Conservation (phyloP, 2,797 vertebrate genomes). For the Chelon auratus region DNA sequence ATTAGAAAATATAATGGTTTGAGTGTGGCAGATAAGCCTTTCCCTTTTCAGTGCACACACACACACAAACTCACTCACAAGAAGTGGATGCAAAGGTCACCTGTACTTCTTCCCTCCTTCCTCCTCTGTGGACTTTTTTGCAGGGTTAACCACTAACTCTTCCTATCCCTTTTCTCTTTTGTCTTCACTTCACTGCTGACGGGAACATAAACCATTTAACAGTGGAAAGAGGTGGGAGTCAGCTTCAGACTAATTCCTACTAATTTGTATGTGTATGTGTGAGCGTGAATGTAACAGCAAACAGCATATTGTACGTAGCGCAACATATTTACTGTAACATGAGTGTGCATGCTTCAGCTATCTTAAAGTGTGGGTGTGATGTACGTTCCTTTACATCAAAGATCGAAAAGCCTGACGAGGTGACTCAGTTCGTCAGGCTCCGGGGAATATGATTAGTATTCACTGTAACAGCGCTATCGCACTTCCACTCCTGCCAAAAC, state of each 20-base stretch:
- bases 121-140: slow-evolving; percentile 8
- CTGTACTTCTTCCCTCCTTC: slow-evolving; percentile 45
- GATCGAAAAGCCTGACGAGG: slow-evolving; percentile 52
- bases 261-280: slow-evolving; percentile 30
- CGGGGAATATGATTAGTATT: slow-evolving; percentile 77
- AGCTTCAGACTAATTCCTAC: slow-evolving; percentile 36
- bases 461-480: slow-evolving; percentile 67
- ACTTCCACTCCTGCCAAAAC: slow-evolving; percentile 73
- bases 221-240: slow-evolving; percentile 86
- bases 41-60: slow-evolving; percentile 19
- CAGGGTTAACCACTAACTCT: slow-evolving; percentile 69
- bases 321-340: slow-evolving; percentile 61
- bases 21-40: slow-evolving; percentile 11
- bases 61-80: slow-evolving; percentile 36
- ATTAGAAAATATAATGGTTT: slow-evolving; percentile 28
- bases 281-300: slow-evolving; percentile 28
- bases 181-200: slow-evolving; percentile 58
- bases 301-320: slow-evolving; percentile 24
- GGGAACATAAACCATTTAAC: slow-evolving; percentile 60
- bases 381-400: slow-evolving; percentile 50
- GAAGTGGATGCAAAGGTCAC: slow-evolving; percentile 56
- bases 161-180: slow-evolving; percentile 63
- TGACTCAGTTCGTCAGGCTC: slow-evolving; percentile 73
- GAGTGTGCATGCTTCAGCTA: slow-evolving; percentile 42
- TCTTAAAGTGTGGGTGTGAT: slow-evolving; percentile 48